Percentiles rank a stretch among this genome's conserved stretches.
Conservation (phyloP, 2,888 invertebrate genomes). For the Exephanes ischioxanthus region DNA sequence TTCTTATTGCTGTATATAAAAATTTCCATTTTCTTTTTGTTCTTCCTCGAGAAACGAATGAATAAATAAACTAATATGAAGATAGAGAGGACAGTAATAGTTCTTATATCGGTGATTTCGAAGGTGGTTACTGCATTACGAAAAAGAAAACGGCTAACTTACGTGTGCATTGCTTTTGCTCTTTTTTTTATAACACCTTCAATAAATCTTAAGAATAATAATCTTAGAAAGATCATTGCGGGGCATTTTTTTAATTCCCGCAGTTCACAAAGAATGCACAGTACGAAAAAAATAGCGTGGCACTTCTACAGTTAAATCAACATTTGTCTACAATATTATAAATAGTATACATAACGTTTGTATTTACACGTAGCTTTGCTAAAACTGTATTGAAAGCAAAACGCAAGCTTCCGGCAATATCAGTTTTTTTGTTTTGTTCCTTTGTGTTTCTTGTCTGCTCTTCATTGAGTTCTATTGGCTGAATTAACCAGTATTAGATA, state of each 20-base stretch:
- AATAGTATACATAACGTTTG: slow-evolving; percentile 48
- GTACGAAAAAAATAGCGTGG: slow-evolving; percentile 27
- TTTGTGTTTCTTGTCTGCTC: not conserved
- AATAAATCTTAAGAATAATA: slow-evolving; percentile 49
- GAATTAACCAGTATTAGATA: slow-evolving; percentile 55
- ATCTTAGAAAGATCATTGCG: slow-evolving; percentile 1
- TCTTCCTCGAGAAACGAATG: slow-evolving; percentile 34
- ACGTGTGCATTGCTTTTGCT: slow-evolving; percentile 37
- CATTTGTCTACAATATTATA: slow-evolving; percentile 43
- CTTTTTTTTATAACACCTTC: slow-evolving; percentile 44
- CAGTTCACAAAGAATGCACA: not conserved
- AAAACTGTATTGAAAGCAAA: slow-evolving; percentile 52
- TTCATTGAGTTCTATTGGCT: slow-evolving; percentile 30
- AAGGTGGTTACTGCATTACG: slow-evolving; percentile 47
- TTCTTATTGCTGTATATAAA: slow-evolving; percentile 62
- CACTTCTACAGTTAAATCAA: slow-evolving; percentile 39
- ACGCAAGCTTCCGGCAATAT: slow-evolving; percentile 45
- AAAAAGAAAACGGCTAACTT: slow-evolving; percentile 45
- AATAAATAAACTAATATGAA: slow-evolving; percentile 47
- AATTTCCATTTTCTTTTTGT: slow-evolving; percentile 23
- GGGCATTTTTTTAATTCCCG: not conserved
- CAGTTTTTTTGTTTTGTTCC: slow-evolving; percentile 23
- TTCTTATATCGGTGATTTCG: slow-evolving; percentile 45
- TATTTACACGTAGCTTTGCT: slow-evolving; percentile 63
- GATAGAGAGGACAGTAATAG: slow-evolving; percentile 40